Percentiles rank a stretch among this genome's conserved stretches.
phyloP scores from a whole-genome alignment of 2,888 invertebrate genomes.

The Clivina fossor region DNA sequence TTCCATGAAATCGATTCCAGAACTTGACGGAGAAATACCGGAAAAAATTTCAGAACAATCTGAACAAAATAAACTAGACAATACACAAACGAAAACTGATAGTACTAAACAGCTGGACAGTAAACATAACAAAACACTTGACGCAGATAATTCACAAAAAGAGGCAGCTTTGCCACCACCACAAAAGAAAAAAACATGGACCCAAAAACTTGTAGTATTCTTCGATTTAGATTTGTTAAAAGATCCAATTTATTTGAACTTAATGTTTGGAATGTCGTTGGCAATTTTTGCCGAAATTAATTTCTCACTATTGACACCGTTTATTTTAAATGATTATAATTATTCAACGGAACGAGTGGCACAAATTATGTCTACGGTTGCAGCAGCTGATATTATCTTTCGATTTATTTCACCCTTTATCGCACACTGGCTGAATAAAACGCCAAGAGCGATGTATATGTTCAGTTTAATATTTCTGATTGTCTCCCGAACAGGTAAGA shows the following conservation, averaged over 20 bases:
- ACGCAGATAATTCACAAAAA: background rate
- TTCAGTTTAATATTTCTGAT: slow-evolving; percentile 62
- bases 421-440: slow-evolving; percentile 63
- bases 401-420: slow-evolving; percentile 67
- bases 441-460: slow-evolving; percentile 66
- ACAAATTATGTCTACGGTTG: slow-evolving; percentile 63
- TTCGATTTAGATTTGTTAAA: slow-evolving; percentile 68
- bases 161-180: background rate
- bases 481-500: slow-evolving; percentile 65
- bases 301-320: slow-evolving; percentile 66
- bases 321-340: slow-evolving; percentile 65
- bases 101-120: background rate
- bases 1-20: slow-evolving; percentile 35
- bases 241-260: slow-evolving; percentile 68
- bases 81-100: slow-evolving; percentile 6
- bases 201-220: too few relatives aligned
- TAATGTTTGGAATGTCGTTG: slow-evolving; percentile 67
- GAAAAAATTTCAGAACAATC: too few relatives aligned
- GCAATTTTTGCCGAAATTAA: slow-evolving; percentile 71
- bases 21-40: slow-evolving; percentile 39
- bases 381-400: slow-evolving; percentile 58
- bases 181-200: slow-evolving; percentile 13
- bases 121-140: slow-evolving; percentile 10
- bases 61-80: too few relatives aligned
- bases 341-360: slow-evolving; percentile 63